Evolutionary conservation across 2,797 vertebrate genomes (phyloP).

Genomic region (Margarornis squamiger): DNA sequence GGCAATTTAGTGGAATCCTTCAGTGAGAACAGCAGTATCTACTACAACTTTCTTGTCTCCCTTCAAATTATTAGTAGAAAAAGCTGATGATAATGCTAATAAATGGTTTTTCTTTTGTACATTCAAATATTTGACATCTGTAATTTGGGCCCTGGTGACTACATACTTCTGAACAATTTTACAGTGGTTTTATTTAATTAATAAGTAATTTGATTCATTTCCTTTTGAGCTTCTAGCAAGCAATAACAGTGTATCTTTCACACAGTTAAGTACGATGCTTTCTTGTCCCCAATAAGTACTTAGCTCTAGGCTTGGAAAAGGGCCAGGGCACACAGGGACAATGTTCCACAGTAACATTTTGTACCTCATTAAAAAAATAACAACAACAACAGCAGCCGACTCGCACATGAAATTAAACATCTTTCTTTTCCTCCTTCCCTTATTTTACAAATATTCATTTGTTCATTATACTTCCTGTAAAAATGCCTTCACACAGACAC

Average conservation of each 20-base stretch:
- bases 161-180: neutral
- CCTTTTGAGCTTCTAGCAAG: neutral
- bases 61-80: neutral
- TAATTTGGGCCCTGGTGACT: neutral
- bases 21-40: neutral
- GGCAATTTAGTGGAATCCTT: neutral
- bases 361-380: constrained; percentile 13
- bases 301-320: constrained; percentile 27
- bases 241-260: neutral
- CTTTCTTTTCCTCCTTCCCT: constrained; percentile 4
- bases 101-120: neutral
- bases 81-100: neutral
- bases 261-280: neutral
- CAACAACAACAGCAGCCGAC: neutral
- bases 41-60: neutral
- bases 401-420: neutral
- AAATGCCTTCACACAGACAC: neutral
- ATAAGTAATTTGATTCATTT: constrained; percentile 23
- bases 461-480: neutral
- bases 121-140: neutral
- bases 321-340: constrained; percentile 38
- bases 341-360: constrained; percentile 48
- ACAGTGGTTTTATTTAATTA: constrained; percentile 19
- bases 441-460: neutral
- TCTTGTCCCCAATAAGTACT: constrained; percentile 1